A percentile compares a stretch with the other conserved stretches of the same genome.
These are phyloP conservation scores for Clarias magur DNA, from an alignment of 2,113 vertebrate species.

Conservation along the genomic window DNA sequence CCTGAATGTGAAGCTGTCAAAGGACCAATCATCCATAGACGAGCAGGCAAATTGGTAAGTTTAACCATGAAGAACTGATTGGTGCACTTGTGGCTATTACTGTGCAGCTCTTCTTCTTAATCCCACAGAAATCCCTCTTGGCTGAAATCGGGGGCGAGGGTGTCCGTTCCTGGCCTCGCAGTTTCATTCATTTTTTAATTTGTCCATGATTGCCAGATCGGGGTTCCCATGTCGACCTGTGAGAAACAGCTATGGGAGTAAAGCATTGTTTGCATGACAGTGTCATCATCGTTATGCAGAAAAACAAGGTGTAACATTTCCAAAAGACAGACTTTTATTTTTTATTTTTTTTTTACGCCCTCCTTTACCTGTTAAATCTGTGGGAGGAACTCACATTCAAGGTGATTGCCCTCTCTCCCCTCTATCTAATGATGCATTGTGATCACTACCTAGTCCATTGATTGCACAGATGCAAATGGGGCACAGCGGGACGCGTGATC, in stretches of 20 bases:
- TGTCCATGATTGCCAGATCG: slow-evolving; percentile 27
- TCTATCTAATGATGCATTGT: slow-evolving; percentile 46
- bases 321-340: neutral
- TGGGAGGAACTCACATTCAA: slow-evolving; percentile 30
- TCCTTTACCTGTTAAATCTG: neutral
- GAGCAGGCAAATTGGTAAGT: slow-evolving; percentile 43
- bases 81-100: slow-evolving; percentile 33
- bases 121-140: slow-evolving; percentile 23
- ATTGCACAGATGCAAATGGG: slow-evolving; percentile 40
- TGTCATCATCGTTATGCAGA: neutral
- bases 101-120: slow-evolving; percentile 27
- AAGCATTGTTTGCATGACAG: neutral
- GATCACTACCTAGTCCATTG: slow-evolving; percentile 39
- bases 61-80: slow-evolving; percentile 46
- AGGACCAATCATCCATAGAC: slow-evolving; percentile 43
- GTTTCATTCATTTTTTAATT: slow-evolving; percentile 36
- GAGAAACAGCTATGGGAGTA: neutral
- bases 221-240: neutral
- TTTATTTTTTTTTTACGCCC: too few species aligned
- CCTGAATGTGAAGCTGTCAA: slow-evolving; percentile 37
- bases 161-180: neutral
- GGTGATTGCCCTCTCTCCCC: slow-evolving; percentile 10
- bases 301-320: neutral
- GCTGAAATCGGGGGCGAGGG: slow-evolving; percentile 41
- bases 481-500: slow-evolving; percentile 21